Conservation (phyloP, 2,113 vertebrate species). For the Daphoenositta chrysoptera region DNA sequence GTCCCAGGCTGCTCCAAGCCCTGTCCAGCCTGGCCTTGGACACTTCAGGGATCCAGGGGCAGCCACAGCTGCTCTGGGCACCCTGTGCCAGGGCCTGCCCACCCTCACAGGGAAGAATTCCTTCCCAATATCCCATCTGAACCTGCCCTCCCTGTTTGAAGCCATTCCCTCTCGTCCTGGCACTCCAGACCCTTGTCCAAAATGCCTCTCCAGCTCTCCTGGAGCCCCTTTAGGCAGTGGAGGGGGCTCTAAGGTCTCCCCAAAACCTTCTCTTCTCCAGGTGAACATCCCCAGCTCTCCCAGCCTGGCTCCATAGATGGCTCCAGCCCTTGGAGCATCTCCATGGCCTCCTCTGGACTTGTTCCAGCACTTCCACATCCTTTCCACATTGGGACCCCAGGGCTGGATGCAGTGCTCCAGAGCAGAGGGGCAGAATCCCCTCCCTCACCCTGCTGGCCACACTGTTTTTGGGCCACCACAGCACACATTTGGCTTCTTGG, state of each 20-base stretch:
- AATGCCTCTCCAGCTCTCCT: background rate
- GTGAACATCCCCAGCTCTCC: background rate
- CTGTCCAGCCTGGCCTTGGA: background rate
- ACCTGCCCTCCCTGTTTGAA: background rate
- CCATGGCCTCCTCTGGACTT: background rate
- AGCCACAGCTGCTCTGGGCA: background rate
- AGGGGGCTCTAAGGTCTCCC: background rate
- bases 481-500: background rate
- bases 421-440: background rate
- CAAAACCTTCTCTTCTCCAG: background rate
- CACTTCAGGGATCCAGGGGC: background rate
- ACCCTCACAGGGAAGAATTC: background rate
- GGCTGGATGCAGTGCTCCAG: background rate
- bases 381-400: background rate
- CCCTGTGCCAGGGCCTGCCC: background rate
- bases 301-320: background rate
- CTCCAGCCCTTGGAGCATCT: background rate
- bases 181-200: background rate
- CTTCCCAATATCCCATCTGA: background rate
- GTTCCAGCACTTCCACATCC: rapidly evolving
- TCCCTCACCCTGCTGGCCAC: background rate
- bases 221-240: background rate
- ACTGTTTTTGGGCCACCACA: rapidly evolving
- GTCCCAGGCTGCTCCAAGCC: background rate
- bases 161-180: background rate